Base-by-base conservation (phyloP, 2,888 invertebrate species). In the Deilephila elpenor region DNA sequence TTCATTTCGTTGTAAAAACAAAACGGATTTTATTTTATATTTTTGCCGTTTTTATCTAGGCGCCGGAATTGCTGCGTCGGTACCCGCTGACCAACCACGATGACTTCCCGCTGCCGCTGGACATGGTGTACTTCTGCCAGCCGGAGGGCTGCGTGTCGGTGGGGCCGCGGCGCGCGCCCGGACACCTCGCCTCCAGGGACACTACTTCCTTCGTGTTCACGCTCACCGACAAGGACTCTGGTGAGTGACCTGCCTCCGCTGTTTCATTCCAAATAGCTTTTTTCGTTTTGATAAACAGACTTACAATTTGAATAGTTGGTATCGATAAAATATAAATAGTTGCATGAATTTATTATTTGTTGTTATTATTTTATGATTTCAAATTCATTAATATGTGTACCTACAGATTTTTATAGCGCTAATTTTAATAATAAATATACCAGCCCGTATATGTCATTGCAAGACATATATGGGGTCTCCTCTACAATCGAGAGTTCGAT, bases 41-140 rank as follows among this genome's bases (percentile, higher is more conserved):
- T 25, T 5, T 29, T 53, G 8, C 32, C 34, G 34, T 7, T 8
- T 64, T 0, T 11, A 53, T 92, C 6, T 7, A 99, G 97, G 97
- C 98, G 17, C 99, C 99, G 19, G 99, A 99, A 92, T 95, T 99
- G 73, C 95, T 99, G 73, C 96, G 99, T 29, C 96, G 98, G n/a
- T 99, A 99, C 91, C 99, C 99, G 1, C 96, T 98, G 34, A 98
- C 98, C 82, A 98, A 99, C 93, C 99, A 99, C 94, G 97, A 97
- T 88, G 99, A 99, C 93, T 99, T 99, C 90, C 98, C 98, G 0
- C 95, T 99, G 84, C 99, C 99, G 0, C 95, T 98, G 86, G 99
- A 99, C 91, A 99, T 99, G 96, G 99, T 99, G 37, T 99, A 99
- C 93, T 99, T 99, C 95, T 99, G 99, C 88, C 99, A 99, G 91